Evolutionary conservation across 2,113 vertebrate species (phyloP), one percentile per base, ranked within the genome.

Genomic region (Columbina picui): DNA sequence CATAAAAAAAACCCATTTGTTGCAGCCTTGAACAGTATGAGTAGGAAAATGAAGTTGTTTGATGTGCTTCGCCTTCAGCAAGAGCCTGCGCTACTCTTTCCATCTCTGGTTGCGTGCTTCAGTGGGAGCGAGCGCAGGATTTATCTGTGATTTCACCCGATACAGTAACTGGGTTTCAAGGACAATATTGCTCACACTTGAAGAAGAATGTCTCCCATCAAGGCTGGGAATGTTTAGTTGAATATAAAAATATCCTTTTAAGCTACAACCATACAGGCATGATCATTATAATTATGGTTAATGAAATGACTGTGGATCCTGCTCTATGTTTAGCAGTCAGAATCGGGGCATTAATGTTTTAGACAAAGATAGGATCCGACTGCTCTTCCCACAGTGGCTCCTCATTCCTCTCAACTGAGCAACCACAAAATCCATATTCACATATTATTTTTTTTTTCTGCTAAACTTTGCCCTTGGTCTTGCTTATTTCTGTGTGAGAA

Each of bases 331-430:
- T 90, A 92, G 68, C 75, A 75, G 19, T 71, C 60, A 79, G 68
- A 93, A 93, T 60, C 5, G 12, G 52, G 69, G 32, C 76, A 95
- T 93, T 87, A 67, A 56, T 87, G 79, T n/a, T 89, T 80, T 49
- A 81, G 74, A 69, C 70, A 85, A 86, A 92, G 87, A 95, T 49
- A 82, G 76, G 69, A 89, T 91, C 61, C 91, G 76, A 79, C 79
- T 92, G 69, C 56, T 86, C 75, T 93, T 94, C 49, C 64, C 68
- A 71, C 49, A 94, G 53, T 70, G 65, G 69, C 49, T 89, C 45
- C 41, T 89, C 80, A 14, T 93, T 89, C 61, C 73, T 89, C 90
- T 94, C 70, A 93, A 32, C 71, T 53, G 32, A 94, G 56, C 56
- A 84, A 75, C 80, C 45, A 50, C 6, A 2, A 39, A 52, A 76